Base-by-base conservation (phyloP, 2,888 invertebrate species). In the Lomographa bimaculata region DNA sequence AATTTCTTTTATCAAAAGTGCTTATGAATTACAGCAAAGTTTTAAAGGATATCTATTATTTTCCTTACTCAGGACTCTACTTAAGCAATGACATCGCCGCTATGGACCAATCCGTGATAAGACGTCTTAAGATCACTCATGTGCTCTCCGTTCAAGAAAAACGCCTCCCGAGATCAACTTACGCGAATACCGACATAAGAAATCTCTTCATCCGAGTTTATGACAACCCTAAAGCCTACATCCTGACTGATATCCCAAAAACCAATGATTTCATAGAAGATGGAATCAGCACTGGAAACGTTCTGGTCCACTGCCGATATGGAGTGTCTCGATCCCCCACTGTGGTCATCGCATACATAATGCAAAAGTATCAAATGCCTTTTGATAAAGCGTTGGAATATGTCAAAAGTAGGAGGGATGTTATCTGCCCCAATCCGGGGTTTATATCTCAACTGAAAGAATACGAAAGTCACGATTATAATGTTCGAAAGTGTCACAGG, bases 261-360 rank as follows among this genome's bases (percentile, higher is more conserved):
- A 75, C 86, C 60, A 86, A 89, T 59, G 64, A 80, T 2, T 89
- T 87, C 53, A 89, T 89, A 37, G 75, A 82, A 5, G 80, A 93
- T 91, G 85, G 91, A 73, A 37, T 94, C 89, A 62, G 92, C 87
- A 68, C 92, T 9, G 89, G 89, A 0, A 84, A 93, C 64, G 96
- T 98, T 20, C 90, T 98, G 69, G 94, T 98, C 45, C 98, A 98
- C 82, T 98, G 98, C 79, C 98, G 98, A 70, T 98, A 97, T 30
- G 98, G 98, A 32, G 96, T 98, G 28, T 98, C 97, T 37, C 92
- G 98, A 54, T 97, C 97, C 53, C 97, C 98, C 49, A 98, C 98
- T 46, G 93, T 98, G 71, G 97, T 97, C 68, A 97, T 98, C 69
- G 97, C 98, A 28, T 98, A 96, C 87, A 92, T 98, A 63, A 97